Evolutionary conservation across 2,113 vertebrate species (phyloP), one percentile per base, ranked within the genome.

Genomic region (Psammodynastes pulverulentus): DNA sequence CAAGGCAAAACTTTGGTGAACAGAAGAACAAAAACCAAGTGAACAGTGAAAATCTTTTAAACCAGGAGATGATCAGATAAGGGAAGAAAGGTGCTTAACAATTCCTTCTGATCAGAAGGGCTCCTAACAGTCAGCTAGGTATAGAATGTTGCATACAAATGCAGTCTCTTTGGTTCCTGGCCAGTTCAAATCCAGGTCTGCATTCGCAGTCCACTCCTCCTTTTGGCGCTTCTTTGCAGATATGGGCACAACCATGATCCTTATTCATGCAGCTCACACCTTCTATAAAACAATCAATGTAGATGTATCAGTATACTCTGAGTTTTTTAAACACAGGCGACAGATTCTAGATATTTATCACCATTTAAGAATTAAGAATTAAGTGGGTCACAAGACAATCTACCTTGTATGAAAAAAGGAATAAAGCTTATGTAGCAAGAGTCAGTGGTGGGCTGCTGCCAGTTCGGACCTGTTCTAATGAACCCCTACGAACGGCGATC

Each of bases 201-300:
- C 99, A 99, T 96, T 99, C 99, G 19, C 99, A 99, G 93, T 98
- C 98, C 54, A 98, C 98, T 39, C 98, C 98, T 91, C 98, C 99
- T 96, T 98, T 98, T 12, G 98, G 98, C 0, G 98, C 98, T 97
- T 99, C 99, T 96, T 98, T 98, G 98, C 99, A 99, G 98, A 99
- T 99, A 97, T 99, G 99, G 91, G 98, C 98, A 94, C 99, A 99
- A 96, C 99, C 98, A 0, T 99, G 99, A 84, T 99, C 98, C 97
- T 98, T 99, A 96, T 99, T 99, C 99, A 99, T 99, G 96, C 99
- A 99, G 98, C 98, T 99, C 98, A 99, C 97, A 92, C 99, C 99
- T 98, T 99, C 99, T 99, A 98, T 21, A 97, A 98, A 97, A 87
- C 45, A 91, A 39, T 95, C 84, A 85, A n/a, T 34, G 56, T 79